Evolutionary conservation across 2,888 invertebrate genomes (phyloP), one percentile per base, ranked within the genome.

Genomic region (Meghimatium bilineatum): DNA sequence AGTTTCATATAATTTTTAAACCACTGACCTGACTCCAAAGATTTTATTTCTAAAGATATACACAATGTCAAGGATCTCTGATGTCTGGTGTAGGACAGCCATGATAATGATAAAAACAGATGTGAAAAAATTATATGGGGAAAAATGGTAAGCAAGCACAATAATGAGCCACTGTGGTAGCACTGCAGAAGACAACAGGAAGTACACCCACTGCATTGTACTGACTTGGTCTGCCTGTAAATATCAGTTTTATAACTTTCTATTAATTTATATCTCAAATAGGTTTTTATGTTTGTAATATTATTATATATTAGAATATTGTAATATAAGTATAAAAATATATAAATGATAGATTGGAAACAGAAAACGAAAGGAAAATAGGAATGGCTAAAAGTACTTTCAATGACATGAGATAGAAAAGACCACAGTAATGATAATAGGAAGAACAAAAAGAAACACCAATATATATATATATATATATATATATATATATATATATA

Each of bases 91-190:
- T 14, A 88, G 56, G 32, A 89, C 49, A 85, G 91, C 91, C 78
- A 88, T 89, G 26, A 86, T 38, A 12, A 91, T 75, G 44, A 91
- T 86, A 83, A 90, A 85, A 36, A 89, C 56, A 14, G 90, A 86
- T 5, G 90, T 90, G 89, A 90, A 90, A 81, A 87, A 90, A 84
- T 92, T 90, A 6, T 88, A 87, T 29, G 87, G 87, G 29, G 88
- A 63, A 88, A 89, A 89, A 23, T 88, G 86, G 87, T 88, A 91
- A n/a, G 90, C 84, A 78, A 90, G 91, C 80, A 89, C 85, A n/a
- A 87, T 89, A 26, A 91, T 85, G 56, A 90, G 84, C 81, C 86
- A 87, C 82, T 91, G 91, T 0, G 91, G 92, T 49, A 91, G 77
- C 49, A 90, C 74, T 26, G 89, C 80, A 63, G 86, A 84, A 67